These are phyloP conservation scores for Microdon myrmicae DNA, from an alignment of 2,888 invertebrate genomes.

Conservation along the genomic window DNA sequence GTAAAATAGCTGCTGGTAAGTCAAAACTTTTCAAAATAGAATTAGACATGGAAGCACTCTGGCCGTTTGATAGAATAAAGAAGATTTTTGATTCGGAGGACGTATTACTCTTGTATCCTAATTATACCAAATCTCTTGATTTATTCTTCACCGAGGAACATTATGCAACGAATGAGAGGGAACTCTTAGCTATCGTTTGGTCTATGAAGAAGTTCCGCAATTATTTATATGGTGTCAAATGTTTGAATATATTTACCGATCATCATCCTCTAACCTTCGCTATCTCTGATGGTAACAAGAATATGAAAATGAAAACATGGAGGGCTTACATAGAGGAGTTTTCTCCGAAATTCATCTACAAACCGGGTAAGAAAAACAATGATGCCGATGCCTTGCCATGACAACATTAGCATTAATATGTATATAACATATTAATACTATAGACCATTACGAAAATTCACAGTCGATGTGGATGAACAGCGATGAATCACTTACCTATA, in stretches of 20 bases:
- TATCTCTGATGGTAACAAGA: slow-evolving; percentile 24
- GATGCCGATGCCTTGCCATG: slow-evolving; percentile 16
- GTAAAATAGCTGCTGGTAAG: slow-evolving; percentile 8
- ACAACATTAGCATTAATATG: no score
- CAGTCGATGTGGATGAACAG: slow-evolving; percentile 17
- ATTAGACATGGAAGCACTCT: slow-evolving; percentile 7
- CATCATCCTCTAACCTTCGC: slow-evolving; percentile 27
- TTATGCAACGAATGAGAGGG: slow-evolving; percentile 58
- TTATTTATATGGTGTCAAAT: slow-evolving; percentile 57
- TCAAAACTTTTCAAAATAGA: slow-evolving; percentile 27
- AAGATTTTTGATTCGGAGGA: slow-evolving; percentile 6
- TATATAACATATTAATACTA: slow-evolving; percentile 7
- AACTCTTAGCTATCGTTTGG: slow-evolving; percentile 59
- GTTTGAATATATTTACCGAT: slow-evolving; percentile 31
- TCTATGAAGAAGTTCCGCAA: slow-evolving; percentile 59
- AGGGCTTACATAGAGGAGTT: slow-evolving; percentile 20
- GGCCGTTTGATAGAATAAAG: slow-evolving; percentile 12
- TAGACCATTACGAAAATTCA: slow-evolving; percentile 12
- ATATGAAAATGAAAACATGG: slow-evolving; percentile 34
- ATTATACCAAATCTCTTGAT: slow-evolving; percentile 6
- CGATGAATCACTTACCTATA: slow-evolving; percentile 1
- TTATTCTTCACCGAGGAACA: slow-evolving; percentile 49
- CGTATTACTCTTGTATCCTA: slow-evolving; percentile 7
- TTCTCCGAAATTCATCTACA: slow-evolving; percentile 19
- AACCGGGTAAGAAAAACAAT: slow-evolving; percentile 7